Evolutionary conservation across 2,888 invertebrate species (phyloP), one percentile per base, ranked within the genome.

Genomic region (Opisthograptis luteolata): DNA sequence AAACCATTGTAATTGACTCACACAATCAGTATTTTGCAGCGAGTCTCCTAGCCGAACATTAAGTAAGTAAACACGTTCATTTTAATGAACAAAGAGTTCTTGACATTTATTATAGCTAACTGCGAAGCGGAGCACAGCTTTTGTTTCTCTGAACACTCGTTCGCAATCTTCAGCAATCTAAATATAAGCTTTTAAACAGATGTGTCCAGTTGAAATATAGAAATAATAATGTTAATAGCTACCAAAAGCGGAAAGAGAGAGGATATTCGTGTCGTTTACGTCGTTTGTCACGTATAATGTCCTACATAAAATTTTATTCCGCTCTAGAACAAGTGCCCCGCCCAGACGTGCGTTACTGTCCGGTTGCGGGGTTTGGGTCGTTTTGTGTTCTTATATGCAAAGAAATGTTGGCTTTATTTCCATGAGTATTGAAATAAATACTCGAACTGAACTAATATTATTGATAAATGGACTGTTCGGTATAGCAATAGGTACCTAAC

Each of bases 221-320:
- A 64, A 54, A 48, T 54, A 40, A 44, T 48, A 47, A 50, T 40
- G 44, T 40, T 44, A 51, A 51, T 45, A 45, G 50, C 59, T 52
- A 66, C 68, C 64, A 52, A 66, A 66, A 73, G 65, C 66, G 71
- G 70, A 68, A 66, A 67, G 66, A 72, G 70, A 77, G 67, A 76
- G 75, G 76, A 72, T 78, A 78, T 73, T 76, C 73, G 73, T 78
- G 77, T 79, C 78, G 76, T 78, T 75, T 72, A 62, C 68, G 73
- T 76, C 79, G 77, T 80, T 84, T 81, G 78, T 84, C 81, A 81
- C 78, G 72, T 79, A 80, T 82, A 84, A 83, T 84, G 79, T 75
- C 70, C 73, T 40, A 76, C 78, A 80, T 82, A 83, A 83, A 81
- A 80, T 78, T 81, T 80, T 82, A 82, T 81, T 79, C 78, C 70